Evolutionary conservation across 2,113 vertebrate genomes (phyloP), one percentile per base, ranked within the genome.

Genomic region (Hirundichthys speculiger): DNA sequence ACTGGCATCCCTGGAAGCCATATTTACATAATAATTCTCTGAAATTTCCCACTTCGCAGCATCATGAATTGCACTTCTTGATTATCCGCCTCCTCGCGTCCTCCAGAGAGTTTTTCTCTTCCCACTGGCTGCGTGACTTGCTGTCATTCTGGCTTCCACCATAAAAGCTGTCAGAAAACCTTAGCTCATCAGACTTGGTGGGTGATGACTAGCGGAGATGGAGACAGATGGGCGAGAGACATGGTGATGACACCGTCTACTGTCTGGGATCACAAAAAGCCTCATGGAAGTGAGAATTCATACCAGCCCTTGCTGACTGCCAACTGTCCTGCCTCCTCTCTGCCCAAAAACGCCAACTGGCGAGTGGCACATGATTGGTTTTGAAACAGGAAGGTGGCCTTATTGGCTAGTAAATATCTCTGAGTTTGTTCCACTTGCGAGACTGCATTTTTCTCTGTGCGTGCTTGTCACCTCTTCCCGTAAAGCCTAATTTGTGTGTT

Each of bases 251-350:
- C 88, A 84, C 86, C 82, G 84, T 92, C 90, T 89, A 81, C 89
- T 88, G 86, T 91, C 90, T 92, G 80, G 71, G 80, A 88, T 89
- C 77, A 83, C 79, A 89, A 86, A 89, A 88, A 90, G 84, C 87
- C 86, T 89, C 79, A 83, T 87, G 80, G 88, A 90, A 86, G 89
- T 90, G 90, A 88, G 80, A 91, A 91, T 82, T 87, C 72, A 83
- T 89, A 85, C 69, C 61, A 66, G 84, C 75, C 69, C 69, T 72
- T 68, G 63, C 62, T 69, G 69, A 72, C 76, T 80, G 89, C 86
- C 87, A 88, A 87, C 77, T 86, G 85, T 87, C 83, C 79, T 62
- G 76, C 47, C 75, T 87, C 43, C 63, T 42, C 66, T 48, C 46
- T 57, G 68, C 78, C 77, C 82, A 75, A 78, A 82, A 81, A 73